These are phyloP conservation scores for Clostera curtula DNA, from an alignment of 2,888 invertebrate genomes.

Conservation along the genomic window DNA sequence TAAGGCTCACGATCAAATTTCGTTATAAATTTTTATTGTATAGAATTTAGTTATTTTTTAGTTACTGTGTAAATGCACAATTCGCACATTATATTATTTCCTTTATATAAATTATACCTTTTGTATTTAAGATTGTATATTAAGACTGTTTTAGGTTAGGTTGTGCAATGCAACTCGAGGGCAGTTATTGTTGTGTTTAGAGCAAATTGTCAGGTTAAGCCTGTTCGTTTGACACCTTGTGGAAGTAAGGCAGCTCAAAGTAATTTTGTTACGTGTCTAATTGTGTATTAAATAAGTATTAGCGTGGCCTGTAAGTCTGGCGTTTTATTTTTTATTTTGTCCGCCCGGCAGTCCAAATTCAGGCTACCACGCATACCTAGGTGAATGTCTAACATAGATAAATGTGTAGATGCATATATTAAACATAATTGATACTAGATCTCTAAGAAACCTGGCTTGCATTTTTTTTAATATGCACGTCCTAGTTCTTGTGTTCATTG, in stretches of 20 bases:
- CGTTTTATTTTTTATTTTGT: no score
- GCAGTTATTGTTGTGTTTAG: slow-evolving; percentile 21
- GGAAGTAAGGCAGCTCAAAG: slow-evolving; percentile 31
- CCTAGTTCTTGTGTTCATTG: slow-evolving; percentile 64
- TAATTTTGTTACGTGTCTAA: slow-evolving; percentile 24
- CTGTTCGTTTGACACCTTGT: slow-evolving; percentile 20
- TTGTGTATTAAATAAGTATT: slow-evolving; percentile 21
- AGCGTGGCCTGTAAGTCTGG: no score
- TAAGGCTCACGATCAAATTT: slow-evolving; percentile 27
- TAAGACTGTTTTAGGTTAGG: slow-evolving; percentile 57
- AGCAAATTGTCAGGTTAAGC: slow-evolving; percentile 18
- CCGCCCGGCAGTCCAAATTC: no score
- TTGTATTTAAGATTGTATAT: slow-evolving; percentile 34
- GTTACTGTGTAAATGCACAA: slow-evolving; percentile 23
- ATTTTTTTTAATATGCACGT: slow-evolving; percentile 49
- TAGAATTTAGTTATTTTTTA: slow-evolving; percentile 25
- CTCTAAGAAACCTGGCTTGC: slow-evolving; percentile 31
- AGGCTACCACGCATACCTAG: no score
- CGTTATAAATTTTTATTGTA: slow-evolving; percentile 20
- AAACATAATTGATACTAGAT: no score
- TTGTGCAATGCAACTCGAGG: slow-evolving; percentile 42
- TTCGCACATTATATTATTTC: slow-evolving; percentile 53
- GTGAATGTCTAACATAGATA: no score
- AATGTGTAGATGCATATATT: no score
- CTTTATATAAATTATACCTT: slow-evolving; percentile 33